phyloP scores from a whole-genome alignment of 2,888 invertebrate species.

The Eristalinus sepulchralis region DNA sequence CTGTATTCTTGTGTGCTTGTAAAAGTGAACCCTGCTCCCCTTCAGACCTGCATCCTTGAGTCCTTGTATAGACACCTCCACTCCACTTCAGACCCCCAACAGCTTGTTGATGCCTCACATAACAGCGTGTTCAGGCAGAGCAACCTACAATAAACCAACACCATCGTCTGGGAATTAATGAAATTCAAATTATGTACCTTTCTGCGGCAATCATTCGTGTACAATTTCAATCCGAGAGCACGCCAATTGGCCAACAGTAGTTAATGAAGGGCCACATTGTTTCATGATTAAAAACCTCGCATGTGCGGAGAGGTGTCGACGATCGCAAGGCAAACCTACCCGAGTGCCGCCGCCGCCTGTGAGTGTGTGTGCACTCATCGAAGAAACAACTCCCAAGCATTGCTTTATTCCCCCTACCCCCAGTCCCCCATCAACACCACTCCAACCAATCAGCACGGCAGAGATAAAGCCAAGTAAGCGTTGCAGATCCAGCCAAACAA shows the following conservation, averaged over 20 bases:
- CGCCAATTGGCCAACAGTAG: constrained; percentile 60
- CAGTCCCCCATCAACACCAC: background rate
- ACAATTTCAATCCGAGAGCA: constrained; percentile 57
- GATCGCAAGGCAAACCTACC: constrained; percentile 17
- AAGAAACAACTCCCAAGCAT: background rate
- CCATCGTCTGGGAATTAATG: background rate
- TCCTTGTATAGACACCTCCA: too few relatives aligned
- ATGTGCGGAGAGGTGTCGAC: constrained; percentile 15
- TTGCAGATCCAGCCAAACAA: constrained; percentile 67
- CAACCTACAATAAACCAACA: background rate
- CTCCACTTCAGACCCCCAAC: background rate
- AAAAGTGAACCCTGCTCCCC: too few relatives aligned
- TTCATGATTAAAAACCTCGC: constrained; percentile 70
- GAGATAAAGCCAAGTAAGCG: constrained; percentile 57
- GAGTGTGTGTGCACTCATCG: constrained; percentile 12
- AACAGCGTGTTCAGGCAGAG: background rate
- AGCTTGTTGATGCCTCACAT: background rate
- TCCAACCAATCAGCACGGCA: constrained; percentile 1
- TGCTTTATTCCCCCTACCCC: too few relatives aligned
- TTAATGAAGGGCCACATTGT: constrained; percentile 72
- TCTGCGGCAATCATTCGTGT: constrained; percentile 37
- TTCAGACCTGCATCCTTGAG: too few relatives aligned
- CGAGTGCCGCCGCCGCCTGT: constrained; percentile 35
- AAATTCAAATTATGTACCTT: constrained; percentile 62
- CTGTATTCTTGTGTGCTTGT: too few relatives aligned